Evolutionary conservation across 2,113 vertebrate genomes (phyloP).

Genomic region (Nycticebus coucang): DNA sequence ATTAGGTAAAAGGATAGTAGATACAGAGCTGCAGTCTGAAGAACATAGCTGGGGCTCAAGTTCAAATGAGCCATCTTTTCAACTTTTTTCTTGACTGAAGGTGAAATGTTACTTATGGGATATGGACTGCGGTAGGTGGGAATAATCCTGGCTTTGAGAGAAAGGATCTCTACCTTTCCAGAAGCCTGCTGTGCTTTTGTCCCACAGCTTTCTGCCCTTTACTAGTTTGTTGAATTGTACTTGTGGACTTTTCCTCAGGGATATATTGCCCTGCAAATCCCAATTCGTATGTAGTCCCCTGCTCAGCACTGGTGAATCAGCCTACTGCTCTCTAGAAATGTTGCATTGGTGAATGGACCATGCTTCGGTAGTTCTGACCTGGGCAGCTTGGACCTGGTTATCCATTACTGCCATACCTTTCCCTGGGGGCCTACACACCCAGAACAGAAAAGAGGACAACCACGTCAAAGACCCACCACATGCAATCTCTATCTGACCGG

Average conservation of each 20-base stretch:
- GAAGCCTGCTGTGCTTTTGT: conserved; percentile 69
- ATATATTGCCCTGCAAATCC: conserved; percentile 77
- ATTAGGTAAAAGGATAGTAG: conserved; percentile 57
- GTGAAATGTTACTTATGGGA: conserved; percentile 68
- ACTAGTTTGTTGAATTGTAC: conserved; percentile 76
- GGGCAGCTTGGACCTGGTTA: conserved; percentile 66
- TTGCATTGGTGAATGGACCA: conserved; percentile 55
- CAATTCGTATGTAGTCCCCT: conserved; percentile 61
- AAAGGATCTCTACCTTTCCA: conserved; percentile 54
- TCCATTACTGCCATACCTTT: conserved; percentile 70
- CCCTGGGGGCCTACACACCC: conserved; percentile 64
- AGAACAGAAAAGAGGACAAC: conserved; percentile 54
- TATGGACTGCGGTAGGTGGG: background rate
- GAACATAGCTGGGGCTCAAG: conserved; percentile 61
- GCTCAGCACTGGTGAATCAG: conserved; percentile 64
- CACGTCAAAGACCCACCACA: conserved; percentile 40
- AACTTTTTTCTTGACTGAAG: conserved; percentile 70
- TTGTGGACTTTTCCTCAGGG: conserved; percentile 82
- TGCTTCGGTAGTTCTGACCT: conserved; percentile 63
- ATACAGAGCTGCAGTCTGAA: conserved; percentile 52
- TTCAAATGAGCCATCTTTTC: conserved; percentile 62
- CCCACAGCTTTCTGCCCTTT: conserved; percentile 75
- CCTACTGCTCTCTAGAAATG: conserved; percentile 62
- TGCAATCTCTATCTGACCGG: conserved; percentile 32
- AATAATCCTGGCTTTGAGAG: conserved; percentile 34